Evolutionary conservation across 2,888 invertebrate species (phyloP), one percentile per base, ranked within the genome.

Genomic region (Melanostoma scalare): DNA sequence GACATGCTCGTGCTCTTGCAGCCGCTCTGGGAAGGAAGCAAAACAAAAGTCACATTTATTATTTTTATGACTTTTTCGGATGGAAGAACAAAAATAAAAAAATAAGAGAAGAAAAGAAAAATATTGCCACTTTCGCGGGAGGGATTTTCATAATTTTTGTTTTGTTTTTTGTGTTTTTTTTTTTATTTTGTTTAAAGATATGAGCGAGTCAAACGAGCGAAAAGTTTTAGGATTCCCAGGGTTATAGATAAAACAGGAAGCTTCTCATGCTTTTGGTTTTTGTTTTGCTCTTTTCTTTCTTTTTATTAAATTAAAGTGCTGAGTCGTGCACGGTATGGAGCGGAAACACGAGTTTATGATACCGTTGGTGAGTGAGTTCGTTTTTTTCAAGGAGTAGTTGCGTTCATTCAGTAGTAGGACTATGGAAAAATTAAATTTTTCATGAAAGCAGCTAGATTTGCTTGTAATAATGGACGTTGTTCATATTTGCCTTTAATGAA

Each of bases 41-140:
- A 82, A 77, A 77, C 82, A 82, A 77, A 82, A 74, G 73, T 77
- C 77, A 48, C 73, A 69, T 82, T 78, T 82, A 74, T 82, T 73
- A 82, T 68, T 73, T 82, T 82, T 77, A 77, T 65, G 67, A 60
- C 55, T 63, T 48, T 61, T 61, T 63, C 31, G 30, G 1, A 46
- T 60, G 10, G 8, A 6, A 31, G n/a, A 5, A 35, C 8, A 44
- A 35, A 60, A 60, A 44, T 4, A 3, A 4, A 38, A 3, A 30
- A 38, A 3, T 0, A 38, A 4, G 3, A 4, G 20, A 38, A 30
- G 2, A 38, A 4, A 71, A 33, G 48, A 69, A 56, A 72, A 48
- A 60, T 73, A 67, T 77, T 71, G 77, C 56, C 65, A 58, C 50
- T 71, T 71, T 77, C 42, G 48, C 53, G 53, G 50, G 56, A 55